A percentile compares a stretch with the other conserved stretches of the same genome.
Evolutionary conservation across 2,797 vertebrate species (phyloP).

Genomic region (Siniperca scherzeri): DNA sequence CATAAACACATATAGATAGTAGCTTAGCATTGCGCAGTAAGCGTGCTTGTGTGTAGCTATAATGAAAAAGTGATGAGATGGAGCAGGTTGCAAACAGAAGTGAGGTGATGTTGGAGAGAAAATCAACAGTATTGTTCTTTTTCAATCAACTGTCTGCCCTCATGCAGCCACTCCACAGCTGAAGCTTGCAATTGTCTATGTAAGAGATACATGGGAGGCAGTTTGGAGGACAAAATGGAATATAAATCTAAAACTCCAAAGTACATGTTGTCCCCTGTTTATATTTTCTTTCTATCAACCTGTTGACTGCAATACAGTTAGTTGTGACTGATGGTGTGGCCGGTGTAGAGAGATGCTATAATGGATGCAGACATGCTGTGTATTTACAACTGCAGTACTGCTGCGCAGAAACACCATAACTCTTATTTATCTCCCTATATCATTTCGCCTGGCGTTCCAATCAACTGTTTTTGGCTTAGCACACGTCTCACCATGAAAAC

Average conservation of each 20-base stretch:
- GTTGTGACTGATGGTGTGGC: constrained; percentile 19
- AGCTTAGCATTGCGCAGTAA: neutral
- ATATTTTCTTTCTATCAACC: neutral
- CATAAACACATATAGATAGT: neutral
- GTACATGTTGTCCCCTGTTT: neutral
- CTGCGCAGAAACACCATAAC: constrained; percentile 1
- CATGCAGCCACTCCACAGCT: constrained; percentile 4
- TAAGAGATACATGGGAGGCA: constrained; percentile 3
- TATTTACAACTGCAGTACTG: neutral
- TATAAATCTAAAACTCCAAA: constrained; percentile 17
- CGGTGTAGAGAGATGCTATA: neutral
- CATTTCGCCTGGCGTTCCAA: neutral
- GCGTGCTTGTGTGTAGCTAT: neutral
- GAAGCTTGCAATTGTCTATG: neutral
- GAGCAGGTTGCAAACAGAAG: constrained; percentile 15
- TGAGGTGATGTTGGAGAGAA: neutral
- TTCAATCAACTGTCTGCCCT: constrained; percentile 10
- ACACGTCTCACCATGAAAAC: neutral
- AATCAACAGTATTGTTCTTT: constrained; percentile 8
- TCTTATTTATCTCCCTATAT: neutral
- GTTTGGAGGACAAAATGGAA: constrained; percentile 3
- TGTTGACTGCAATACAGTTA: neutral
- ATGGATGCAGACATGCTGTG: neutral
- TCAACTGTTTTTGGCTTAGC: neutral
- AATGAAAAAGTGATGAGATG: neutral